Conservation (phyloP, 2,888 invertebrate genomes). For the Zelleria hepariella region DNA sequence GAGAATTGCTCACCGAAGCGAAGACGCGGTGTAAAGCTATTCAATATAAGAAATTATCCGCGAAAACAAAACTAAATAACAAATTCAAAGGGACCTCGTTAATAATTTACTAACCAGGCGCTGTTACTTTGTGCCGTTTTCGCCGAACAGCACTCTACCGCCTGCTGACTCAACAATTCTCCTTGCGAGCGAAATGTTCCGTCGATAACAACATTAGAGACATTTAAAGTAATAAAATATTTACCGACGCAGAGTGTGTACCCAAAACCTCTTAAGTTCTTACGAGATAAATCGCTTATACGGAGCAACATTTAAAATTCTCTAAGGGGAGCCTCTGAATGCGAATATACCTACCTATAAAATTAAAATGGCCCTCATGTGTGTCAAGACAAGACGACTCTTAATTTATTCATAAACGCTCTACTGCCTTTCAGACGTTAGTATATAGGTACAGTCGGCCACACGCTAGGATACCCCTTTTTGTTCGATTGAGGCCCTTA, state of each 20-base stretch:
- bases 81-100: neutral
- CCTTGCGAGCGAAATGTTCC: neutral
- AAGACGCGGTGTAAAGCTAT: no score
- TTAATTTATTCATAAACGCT: neutral
- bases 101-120: neutral
- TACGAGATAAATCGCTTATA: slow-evolving; percentile 1
- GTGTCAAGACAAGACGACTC: neutral
- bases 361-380: neutral
- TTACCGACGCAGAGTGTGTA: neutral
- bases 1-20: no score
- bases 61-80: neutral
- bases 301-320: neutral
- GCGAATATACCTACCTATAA: neutral
- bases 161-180: neutral
- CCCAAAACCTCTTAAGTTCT: slow-evolving; percentile 3
- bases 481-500: no score
- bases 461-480: no score
- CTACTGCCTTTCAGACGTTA: no score
- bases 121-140: neutral
- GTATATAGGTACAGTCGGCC: no score
- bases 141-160: neutral
- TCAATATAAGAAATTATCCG: no score
- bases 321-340: neutral
- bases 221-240: slow-evolving; percentile 4
- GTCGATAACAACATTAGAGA: neutral